Base-by-base conservation (phyloP, 2,888 invertebrate genomes). In the Lutraria lutraria region DNA sequence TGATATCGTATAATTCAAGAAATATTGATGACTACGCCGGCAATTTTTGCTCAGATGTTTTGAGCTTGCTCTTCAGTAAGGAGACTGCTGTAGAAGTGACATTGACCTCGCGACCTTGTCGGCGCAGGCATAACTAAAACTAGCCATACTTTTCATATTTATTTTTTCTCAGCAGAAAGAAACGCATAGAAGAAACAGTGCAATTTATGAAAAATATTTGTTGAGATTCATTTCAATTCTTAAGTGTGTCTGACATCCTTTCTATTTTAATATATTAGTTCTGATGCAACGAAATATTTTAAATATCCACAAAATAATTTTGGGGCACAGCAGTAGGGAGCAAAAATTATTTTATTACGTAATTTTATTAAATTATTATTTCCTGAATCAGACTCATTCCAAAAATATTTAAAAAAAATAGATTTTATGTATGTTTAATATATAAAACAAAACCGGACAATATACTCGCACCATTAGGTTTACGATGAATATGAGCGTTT, bases 51-150 rank as follows among this genome's bases (percentile, higher is more conserved):
- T 52, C 25, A 19, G 76, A 72, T 76, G 72, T 89, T 88, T 72
- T 89, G 43, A 83, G 25, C 80, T 68, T 86, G 83, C 86, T 89
- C 90, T 92, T 90, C 89, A 86, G 76, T 80, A 8, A 54, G 86
- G 89, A 92, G 85, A 80, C 60, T 83, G 60, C 34, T 31, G 29
- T 31, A 16, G 15, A 82, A 81, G 25, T 89, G 88, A 87, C 85
- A 88, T 85, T 92, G 89, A 92, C 92, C 92, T 86, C 52, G 52
- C 90, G 87, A 91, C 90, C 90, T 91, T 90, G 83, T 52, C 16
- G 87, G 31, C n/a, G 10, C 52, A 72, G 43, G 92, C 89, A 92
- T 91, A 88, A 72, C 0, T 88, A 91, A 90, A 92, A 90, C 52
- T 19, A 15, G 13, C 21, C 3, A 21, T 29, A 0, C 15, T 54